A percentile compares a stretch with the other conserved stretches of the same genome.
These are phyloP conservation scores for Heliconius eleuchia DNA, from an alignment of 1,140 invertebrate species.

Conservation along the genomic window DNA sequence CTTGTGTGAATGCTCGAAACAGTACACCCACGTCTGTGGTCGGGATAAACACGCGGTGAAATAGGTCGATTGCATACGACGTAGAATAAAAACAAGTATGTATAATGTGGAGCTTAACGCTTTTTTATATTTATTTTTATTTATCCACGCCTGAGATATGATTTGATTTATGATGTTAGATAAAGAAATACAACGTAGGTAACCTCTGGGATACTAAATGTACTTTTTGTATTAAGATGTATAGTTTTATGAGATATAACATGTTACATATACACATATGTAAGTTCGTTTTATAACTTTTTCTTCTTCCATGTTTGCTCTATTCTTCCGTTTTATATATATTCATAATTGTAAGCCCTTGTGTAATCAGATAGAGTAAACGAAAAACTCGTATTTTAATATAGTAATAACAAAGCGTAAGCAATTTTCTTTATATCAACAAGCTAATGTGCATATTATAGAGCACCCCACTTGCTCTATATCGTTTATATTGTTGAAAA, in stretches of 20 bases:
- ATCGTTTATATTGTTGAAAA: conserved; percentile 60
- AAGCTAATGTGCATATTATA: conserved; percentile 26
- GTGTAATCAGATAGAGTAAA: too few relatives aligned
- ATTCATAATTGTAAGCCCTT: too few relatives aligned
- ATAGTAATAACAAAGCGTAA: too few relatives aligned
- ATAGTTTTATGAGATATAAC: neutral
- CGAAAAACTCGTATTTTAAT: too few relatives aligned
- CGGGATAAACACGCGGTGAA: conserved; percentile 43
- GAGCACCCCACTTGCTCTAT: conserved; percentile 24
- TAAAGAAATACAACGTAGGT: neutral
- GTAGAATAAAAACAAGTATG: conserved; percentile 22
- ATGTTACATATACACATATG: too few relatives aligned
- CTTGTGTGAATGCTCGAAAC: conserved; percentile 62
- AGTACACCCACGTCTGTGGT: conserved; percentile 58
- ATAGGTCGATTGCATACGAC: conserved; percentile 43
- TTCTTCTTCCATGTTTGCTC: neutral
- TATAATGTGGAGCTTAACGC: conserved; percentile 1
- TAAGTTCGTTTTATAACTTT: neutral
- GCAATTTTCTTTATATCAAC: conserved; percentile 16
- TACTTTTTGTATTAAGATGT: neutral
- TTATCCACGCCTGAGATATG: neutral
- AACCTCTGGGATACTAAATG: neutral
- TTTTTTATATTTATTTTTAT: conserved; percentile 18
- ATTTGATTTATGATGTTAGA: conserved; percentile 16
- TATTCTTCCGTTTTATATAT: too few relatives aligned